Conservation (phyloP, 2,797 vertebrate genomes). For the Syncerus caffer region DNA sequence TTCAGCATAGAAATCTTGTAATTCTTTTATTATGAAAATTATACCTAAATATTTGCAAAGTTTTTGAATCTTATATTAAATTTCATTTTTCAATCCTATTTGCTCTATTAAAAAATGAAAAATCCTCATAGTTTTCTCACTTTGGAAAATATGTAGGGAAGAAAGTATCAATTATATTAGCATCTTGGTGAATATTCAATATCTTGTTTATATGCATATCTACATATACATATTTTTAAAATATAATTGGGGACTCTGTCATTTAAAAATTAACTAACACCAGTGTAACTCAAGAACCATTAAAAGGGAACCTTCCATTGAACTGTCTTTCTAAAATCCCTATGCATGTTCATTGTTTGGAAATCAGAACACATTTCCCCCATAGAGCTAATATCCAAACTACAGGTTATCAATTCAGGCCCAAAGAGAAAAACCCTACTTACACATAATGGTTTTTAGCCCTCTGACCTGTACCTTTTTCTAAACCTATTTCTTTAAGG, state of each 20-base stretch:
- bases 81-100: not conserved
- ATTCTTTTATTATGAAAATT: not conserved
- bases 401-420: not conserved
- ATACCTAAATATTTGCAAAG: not conserved
- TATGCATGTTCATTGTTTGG: not conserved
- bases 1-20: not conserved
- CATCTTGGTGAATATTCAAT: not conserved
- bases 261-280: conserved; percentile 1
- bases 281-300: not conserved
- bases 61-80: not conserved
- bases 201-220: not conserved
- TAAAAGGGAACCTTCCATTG: not conserved
- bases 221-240: not conserved
- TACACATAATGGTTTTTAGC: not conserved
- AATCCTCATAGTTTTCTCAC: not conserved
- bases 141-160: not conserved
- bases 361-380: not conserved
- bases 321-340: not conserved
- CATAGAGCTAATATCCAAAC: not conserved
- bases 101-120: not conserved
- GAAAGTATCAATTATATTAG: not conserved
- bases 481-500: not conserved
- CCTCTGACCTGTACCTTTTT: not conserved
- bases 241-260: not conserved
- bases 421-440: not conserved